Percentiles rank a stretch among this genome's conserved stretches.
phyloP scores from a whole-genome alignment of 1,140 invertebrate species.

The Potamilus streckersoni region DNA sequence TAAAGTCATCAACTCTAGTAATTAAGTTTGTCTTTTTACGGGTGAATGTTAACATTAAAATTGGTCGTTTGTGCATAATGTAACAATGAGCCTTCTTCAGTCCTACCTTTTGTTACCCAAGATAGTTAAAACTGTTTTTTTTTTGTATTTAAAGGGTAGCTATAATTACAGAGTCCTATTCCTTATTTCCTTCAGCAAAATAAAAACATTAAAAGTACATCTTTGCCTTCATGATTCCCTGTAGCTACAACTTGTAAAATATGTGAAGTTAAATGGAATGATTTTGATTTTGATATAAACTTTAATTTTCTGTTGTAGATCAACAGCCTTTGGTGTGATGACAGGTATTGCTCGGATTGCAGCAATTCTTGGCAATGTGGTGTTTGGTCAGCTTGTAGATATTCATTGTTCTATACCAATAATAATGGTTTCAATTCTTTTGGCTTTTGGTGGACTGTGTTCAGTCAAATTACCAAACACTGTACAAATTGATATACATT shows the following conservation, averaged over 20 bases:
- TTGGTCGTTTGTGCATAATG: too few relatives aligned
- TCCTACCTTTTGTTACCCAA: too few relatives aligned
- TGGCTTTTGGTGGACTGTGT: constrained; percentile 67
- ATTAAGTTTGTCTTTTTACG: too few relatives aligned
- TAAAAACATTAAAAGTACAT: neutral
- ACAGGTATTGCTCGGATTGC: constrained; percentile 66
- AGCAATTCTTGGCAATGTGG: constrained; percentile 69
- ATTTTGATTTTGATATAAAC: neutral
- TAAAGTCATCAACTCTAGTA: too few relatives aligned
- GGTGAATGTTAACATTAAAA: too few relatives aligned
- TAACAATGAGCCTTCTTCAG: too few relatives aligned
- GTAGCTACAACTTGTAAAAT: neutral
- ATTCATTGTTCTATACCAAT: constrained; percentile 69
- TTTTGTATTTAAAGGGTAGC: neutral
- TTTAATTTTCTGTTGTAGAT: constrained; percentile 57
- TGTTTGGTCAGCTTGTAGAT: constrained; percentile 68
- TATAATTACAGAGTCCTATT: neutral
- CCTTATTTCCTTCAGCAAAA: neutral
- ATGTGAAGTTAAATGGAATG: neutral
- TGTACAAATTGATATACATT: constrained; percentile 56
- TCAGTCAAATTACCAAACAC: constrained; percentile 68
- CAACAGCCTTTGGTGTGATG: constrained; percentile 69
- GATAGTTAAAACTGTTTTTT: too few relatives aligned
- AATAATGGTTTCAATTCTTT: constrained; percentile 66
- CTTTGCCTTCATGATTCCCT: neutral